A percentile compares a stretch with the other conserved stretches of the same genome.
Conservation (phyloP, 2,113 vertebrate genomes). For the Corythornis cristatus region DNA sequence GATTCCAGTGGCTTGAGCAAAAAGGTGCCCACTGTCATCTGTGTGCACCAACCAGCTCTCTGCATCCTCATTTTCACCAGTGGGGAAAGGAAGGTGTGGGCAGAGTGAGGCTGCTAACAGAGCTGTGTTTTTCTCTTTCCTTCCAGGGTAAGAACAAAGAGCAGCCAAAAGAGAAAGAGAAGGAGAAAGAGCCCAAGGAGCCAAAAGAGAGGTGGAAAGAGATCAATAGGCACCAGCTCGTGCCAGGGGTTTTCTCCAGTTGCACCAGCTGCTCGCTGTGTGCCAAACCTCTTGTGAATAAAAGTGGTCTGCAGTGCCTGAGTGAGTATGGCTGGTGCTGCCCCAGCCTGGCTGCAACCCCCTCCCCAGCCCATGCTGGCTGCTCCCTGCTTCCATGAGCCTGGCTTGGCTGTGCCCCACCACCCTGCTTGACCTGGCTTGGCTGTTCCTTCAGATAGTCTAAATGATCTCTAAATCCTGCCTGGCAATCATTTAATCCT, state of each 20-base stretch:
- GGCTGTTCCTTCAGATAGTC: neutral
- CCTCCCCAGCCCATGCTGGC: neutral
- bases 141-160: slow-evolving; percentile 89
- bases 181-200: slow-evolving; percentile 67
- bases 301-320: slow-evolving; percentile 87
- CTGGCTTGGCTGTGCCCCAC: neutral
- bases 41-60: neutral
- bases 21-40: too few species aligned
- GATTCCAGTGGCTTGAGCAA: neutral
- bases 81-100: fast-evolving
- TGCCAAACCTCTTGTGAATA: slow-evolving; percentile 84
- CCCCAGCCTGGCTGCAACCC: neutral
- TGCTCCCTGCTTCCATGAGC: neutral
- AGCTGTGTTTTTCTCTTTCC: slow-evolving; percentile 7
- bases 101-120: neutral
- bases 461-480: neutral
- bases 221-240: slow-evolving; percentile 79
- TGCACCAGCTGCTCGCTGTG: slow-evolving; percentile 89
- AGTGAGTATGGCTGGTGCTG: slow-evolving; percentile 83
- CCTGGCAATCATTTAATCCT: neutral
- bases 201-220: slow-evolving; percentile 69
- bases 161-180: slow-evolving; percentile 74
- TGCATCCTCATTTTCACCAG: neutral
- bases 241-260: slow-evolving; percentile 82
- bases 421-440: neutral